Evolutionary conservation across 1,140 invertebrate genomes (phyloP), one percentile per base, ranked within the genome.

Genomic region (Ceratoteleas bidentatus): DNA sequence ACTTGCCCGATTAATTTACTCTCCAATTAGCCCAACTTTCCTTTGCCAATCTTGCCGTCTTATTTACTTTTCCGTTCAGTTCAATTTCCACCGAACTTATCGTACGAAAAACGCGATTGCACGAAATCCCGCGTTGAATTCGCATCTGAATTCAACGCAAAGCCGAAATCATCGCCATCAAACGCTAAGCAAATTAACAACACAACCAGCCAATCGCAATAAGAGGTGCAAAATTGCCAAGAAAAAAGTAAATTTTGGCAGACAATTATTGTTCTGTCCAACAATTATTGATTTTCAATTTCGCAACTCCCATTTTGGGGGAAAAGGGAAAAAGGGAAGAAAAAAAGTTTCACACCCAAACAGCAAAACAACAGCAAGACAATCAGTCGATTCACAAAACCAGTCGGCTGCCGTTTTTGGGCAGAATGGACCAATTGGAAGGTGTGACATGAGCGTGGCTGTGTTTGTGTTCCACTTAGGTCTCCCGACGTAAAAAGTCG

Each of bases 111-210:
- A n/a, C n/a, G n/a, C n/a, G n/a, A n/a, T n/a, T n/a, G n/a, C n/a
- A n/a, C n/a, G n/a, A n/a, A n/a, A n/a, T n/a, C n/a, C n/a, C n/a
- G n/a, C n/a, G n/a, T n/a, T n/a, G n/a, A n/a, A n/a, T n/a, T n/a
- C n/a, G n/a, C n/a, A n/a, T n/a, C n/a, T n/a, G 34, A 9, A 6
- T 6, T 62, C 36, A 64, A 72, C 34, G 66, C 49, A 56, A 72
- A 73, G 76, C 76, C 33, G 34, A 60, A 70, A 47, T 65, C 61
- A 72, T 65, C 40, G n/a, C 54, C 47, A 45, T 50, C 53, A 65
- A 69, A 64, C 14, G 65, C 66, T 45, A 79, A 79, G 68, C 62
- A 11, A 47, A 64, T n/a, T n/a, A n/a, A n/a, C n/a, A n/a, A n/a
- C n/a, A n/a, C n/a, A n/a, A 40, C 33, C 36, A 36, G 34, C 9